Evolutionary conservation across 2,797 vertebrate species (phyloP).

Genomic region (Anabas testudineus): DNA sequence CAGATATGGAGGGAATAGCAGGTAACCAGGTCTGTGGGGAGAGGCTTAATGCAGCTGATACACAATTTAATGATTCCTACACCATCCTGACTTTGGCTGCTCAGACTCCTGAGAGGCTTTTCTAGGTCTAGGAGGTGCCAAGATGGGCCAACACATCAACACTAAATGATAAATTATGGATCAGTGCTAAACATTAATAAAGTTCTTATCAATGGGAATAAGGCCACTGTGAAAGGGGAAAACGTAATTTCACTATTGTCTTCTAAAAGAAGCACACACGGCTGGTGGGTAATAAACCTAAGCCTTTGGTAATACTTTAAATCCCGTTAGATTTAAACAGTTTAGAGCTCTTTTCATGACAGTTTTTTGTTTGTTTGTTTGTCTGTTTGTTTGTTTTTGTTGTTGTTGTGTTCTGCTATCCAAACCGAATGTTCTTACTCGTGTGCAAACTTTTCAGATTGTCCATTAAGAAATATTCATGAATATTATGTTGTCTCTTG

Average conservation of each 20-base stretch:
- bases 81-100: conserved; percentile 7
- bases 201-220: conserved; percentile 34
- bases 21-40: conserved; percentile 39
- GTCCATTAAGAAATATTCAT: conserved; percentile 58
- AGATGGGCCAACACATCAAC: conserved; percentile 17
- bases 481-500: conserved; percentile 59
- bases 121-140: conserved; percentile 12
- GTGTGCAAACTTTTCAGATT: conserved; percentile 10
- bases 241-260: conserved; percentile 42
- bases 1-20: conserved; percentile 84
- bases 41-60: conserved; percentile 18
- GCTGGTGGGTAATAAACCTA: conserved; percentile 42
- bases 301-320: conserved; percentile 38
- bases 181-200: conserved; percentile 60
- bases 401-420: no score
- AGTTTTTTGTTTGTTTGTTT: conserved; percentile 22
- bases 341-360: conserved; percentile 30
- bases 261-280: conserved; percentile 26
- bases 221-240: conserved; percentile 42
- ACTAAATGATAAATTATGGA: conserved; percentile 65
- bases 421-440: conserved; percentile 29
- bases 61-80: conserved; percentile 20
- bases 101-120: conserved; percentile 29
- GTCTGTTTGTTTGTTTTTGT: no score
- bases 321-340: conserved; percentile 51